phyloP scores from a whole-genome alignment of 1,140 invertebrate genomes.

The Ruditapes philippinarum region DNA sequence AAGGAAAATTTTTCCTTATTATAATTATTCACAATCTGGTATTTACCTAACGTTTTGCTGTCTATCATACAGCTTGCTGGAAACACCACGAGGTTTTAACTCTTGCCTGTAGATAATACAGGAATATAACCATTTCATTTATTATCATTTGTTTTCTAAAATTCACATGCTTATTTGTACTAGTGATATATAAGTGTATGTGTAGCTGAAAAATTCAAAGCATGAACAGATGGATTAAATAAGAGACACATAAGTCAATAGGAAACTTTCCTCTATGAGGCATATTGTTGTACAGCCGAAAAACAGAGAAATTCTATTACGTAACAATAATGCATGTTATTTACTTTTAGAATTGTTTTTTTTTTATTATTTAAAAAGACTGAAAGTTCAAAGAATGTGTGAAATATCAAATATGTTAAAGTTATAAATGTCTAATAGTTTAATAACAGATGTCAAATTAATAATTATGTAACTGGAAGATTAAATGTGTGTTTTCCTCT shows the following conservation, averaged over 20 bases:
- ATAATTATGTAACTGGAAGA: too few relatives aligned
- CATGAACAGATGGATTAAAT: background rate
- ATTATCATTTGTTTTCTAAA: background rate
- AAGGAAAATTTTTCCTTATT: background rate
- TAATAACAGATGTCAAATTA: too few relatives aligned
- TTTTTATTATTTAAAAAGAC: too few relatives aligned
- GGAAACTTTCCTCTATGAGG: background rate
- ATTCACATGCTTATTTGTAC: background rate
- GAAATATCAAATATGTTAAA: too few relatives aligned
- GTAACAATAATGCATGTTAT: too few relatives aligned
- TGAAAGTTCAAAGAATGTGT: too few relatives aligned
- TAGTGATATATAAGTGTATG: too few relatives aligned
- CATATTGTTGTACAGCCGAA: too few relatives aligned
- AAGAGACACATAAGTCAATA: background rate
- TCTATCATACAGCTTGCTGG: background rate
- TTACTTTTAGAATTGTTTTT: too few relatives aligned
- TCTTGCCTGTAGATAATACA: background rate
- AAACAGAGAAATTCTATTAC: too few relatives aligned
- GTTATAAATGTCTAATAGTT: too few relatives aligned
- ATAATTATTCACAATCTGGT: background rate
- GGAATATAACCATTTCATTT: background rate
- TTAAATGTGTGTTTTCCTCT: too few relatives aligned
- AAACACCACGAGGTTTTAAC: background rate
- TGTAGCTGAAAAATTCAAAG: background rate
- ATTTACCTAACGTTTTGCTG: background rate